phyloP scores from a whole-genome alignment of 1,140 invertebrate species.

The Linepithema humile region DNA sequence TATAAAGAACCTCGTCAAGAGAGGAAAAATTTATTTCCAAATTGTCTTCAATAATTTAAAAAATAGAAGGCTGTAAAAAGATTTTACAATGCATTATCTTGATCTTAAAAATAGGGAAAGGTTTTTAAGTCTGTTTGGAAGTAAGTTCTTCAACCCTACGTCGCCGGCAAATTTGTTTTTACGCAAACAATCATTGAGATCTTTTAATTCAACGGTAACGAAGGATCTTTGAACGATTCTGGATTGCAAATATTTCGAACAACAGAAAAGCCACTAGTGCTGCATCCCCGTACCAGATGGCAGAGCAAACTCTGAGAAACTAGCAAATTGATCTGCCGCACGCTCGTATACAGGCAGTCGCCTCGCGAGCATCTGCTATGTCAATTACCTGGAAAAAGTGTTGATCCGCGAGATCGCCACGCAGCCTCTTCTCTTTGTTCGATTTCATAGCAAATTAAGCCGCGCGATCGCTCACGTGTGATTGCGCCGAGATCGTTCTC shows the following conservation, averaged over 20 bases:
- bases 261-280: constrained; percentile 55
- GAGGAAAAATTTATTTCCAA: neutral
- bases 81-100: neutral
- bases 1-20: neutral
- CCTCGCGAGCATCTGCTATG: constrained; percentile 50
- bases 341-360: constrained; percentile 48
- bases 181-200: neutral
- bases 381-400: constrained; percentile 18
- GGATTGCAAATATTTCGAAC: constrained; percentile 43
- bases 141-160: neutral
- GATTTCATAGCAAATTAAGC: neutral
- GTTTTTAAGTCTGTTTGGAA: neutral
- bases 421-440: neutral
- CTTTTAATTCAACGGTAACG: neutral
- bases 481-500: constrained; percentile 18
- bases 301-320: constrained; percentile 67
- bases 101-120: neutral
- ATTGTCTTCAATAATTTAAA: neutral
- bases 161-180: neutral
- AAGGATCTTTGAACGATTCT: neutral
- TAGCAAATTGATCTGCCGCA: constrained; percentile 60
- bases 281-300: constrained; percentile 55
- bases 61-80: neutral
- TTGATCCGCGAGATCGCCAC: constrained; percentile 13
- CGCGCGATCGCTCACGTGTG: neutral